Conservation (phyloP, 2,113 vertebrate genomes). For the Vanacampus margaritifer region DNA sequence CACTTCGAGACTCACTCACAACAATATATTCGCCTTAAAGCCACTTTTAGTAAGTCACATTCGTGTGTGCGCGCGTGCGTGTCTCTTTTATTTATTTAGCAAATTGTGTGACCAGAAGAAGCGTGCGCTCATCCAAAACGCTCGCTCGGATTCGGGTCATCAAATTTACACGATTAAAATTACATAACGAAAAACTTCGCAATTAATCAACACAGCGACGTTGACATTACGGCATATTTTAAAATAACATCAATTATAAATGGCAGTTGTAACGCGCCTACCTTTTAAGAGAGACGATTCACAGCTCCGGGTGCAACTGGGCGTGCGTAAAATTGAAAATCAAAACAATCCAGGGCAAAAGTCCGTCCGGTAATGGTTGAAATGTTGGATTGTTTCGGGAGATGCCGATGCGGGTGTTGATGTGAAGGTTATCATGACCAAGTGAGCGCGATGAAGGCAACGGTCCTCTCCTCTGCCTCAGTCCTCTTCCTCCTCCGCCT, state of each 20-base stretch:
- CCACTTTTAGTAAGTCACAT: not conserved
- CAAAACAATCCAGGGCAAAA: conserved; percentile 48
- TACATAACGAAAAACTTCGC: not conserved
- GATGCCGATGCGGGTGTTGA: conserved; percentile 42
- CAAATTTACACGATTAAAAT: conserved; percentile 25
- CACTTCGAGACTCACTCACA: conserved; percentile 20
- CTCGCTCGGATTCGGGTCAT: conserved; percentile 20
- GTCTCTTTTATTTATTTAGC: not conserved
- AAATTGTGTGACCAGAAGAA: not conserved
- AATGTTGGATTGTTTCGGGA: conserved; percentile 12
- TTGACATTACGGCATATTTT: conserved; percentile 8
- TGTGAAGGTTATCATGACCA: conserved; percentile 40
- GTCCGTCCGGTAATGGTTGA: conserved; percentile 8
- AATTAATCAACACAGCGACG: not conserved
- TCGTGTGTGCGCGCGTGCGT: not conserved
- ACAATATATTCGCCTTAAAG: not conserved
- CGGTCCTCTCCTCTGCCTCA: conserved; percentile 20
- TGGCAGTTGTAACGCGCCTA: conserved; percentile 25
- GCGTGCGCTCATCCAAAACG: conserved; percentile 14
- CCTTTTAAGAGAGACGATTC: conserved; percentile 31
- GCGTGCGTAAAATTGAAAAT: conserved; percentile 23
- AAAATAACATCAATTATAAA: not conserved
- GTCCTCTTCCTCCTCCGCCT: conserved; percentile 14
- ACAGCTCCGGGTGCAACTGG: conserved; percentile 25
- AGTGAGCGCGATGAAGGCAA: conserved; percentile 47